These are phyloP conservation scores for Gobiocypris rarus DNA, from an alignment of 2,113 vertebrate genomes.

Conservation along the genomic window DNA sequence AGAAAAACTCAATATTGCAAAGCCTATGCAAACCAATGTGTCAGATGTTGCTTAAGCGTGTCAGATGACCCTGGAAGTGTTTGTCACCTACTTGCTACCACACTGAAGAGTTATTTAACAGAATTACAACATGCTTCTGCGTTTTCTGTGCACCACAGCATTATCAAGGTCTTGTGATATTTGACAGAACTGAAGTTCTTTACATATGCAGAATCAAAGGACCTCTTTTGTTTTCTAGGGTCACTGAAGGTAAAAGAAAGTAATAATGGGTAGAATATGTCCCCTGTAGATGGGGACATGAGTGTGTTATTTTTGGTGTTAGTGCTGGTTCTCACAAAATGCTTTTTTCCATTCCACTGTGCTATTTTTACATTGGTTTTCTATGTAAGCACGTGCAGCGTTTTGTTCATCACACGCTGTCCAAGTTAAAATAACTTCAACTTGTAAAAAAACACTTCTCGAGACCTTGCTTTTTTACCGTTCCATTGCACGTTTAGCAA, in stretches of 20 bases:
- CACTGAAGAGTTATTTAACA: not conserved
- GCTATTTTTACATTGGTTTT: too few species aligned
- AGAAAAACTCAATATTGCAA: too few species aligned
- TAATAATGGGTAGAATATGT: not conserved
- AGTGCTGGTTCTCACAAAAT: too few species aligned
- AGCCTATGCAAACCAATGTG: not conserved
- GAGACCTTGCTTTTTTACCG: too few species aligned
- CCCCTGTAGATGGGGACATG: not conserved
- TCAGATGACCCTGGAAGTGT: not conserved
- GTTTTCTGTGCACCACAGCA: not conserved
- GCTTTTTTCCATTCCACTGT: too few species aligned
- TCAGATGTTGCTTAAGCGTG: not conserved
- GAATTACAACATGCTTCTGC: not conserved
- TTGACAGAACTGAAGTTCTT: not conserved
- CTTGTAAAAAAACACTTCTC: too few species aligned
- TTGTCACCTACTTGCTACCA: not conserved
- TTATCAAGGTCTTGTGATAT: slow-evolving; percentile 19
- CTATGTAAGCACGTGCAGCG: too few species aligned
- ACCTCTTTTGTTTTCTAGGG: not conserved
- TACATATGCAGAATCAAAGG: not conserved
- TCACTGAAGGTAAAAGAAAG: not conserved
- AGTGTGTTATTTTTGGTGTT: not conserved
- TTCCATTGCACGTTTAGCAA: too few species aligned
- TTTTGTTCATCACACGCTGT: too few species aligned
- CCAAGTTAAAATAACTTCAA: too few species aligned